Evolutionary conservation across 2,888 invertebrate genomes (phyloP).

Genomic region (Odontocolon sp.): DNA sequence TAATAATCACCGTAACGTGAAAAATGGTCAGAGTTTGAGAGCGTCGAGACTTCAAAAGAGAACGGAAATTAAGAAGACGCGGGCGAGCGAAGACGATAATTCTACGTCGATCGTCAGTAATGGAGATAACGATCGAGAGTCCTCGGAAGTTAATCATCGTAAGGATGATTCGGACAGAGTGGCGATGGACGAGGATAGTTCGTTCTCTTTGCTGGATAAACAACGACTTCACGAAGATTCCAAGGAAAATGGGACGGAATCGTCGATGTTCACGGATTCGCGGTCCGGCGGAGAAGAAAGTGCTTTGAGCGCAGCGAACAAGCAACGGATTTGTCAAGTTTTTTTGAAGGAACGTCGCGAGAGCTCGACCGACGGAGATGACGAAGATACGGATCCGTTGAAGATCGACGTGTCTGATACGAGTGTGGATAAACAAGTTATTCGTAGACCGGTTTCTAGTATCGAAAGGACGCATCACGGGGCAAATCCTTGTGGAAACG

Average conservation of each 20-base stretch:
- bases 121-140: slow-evolving; percentile 60
- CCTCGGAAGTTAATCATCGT: slow-evolving; percentile 69
- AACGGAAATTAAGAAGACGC: slow-evolving; percentile 74
- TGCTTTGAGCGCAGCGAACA: slow-evolving; percentile 39
- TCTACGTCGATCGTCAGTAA: slow-evolving; percentile 61
- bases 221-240: slow-evolving; percentile 66
- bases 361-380: slow-evolving; percentile 34
- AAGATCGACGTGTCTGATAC: slow-evolving; percentile 51
- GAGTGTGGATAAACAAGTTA: slow-evolving; percentile 21
- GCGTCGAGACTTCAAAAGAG: slow-evolving; percentile 77
- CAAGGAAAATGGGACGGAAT: slow-evolving; percentile 58
- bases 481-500: slow-evolving; percentile 12
- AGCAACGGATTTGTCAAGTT: slow-evolving; percentile 56
- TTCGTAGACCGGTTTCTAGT: slow-evolving; percentile 21
- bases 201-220: slow-evolving; percentile 70
- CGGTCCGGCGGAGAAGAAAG: slow-evolving; percentile 18
- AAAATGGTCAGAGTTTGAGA: slow-evolving; percentile 75
- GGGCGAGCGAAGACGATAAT: slow-evolving; percentile 67
- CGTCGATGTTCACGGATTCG: slow-evolving; percentile 22
- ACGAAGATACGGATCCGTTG: slow-evolving; percentile 34
- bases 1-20: slow-evolving; percentile 63
- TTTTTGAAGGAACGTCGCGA: slow-evolving; percentile 52
- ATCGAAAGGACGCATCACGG: slow-evolving; percentile 36
- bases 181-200: slow-evolving; percentile 67
- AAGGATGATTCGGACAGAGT: slow-evolving; percentile 75